Evolutionary conservation across 1,140 invertebrate genomes (phyloP), one percentile per base, ranked within the genome.

Genomic region (Drosophila kohkoa): DNA sequence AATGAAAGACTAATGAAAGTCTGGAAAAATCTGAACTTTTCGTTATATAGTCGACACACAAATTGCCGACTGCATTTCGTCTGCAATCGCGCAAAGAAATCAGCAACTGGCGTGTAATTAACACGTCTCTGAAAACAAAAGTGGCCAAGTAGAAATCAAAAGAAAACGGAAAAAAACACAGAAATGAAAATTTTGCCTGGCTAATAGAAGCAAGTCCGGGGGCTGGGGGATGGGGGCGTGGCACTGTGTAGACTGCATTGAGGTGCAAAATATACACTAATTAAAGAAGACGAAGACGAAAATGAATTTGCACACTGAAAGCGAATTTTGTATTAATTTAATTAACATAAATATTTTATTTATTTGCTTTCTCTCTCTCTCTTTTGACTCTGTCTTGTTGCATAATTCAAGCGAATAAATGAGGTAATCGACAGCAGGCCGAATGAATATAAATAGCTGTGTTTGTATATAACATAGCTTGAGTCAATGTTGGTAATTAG

Each of bases 261-360:
- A 75, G 58, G 66, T 63, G 72, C 72, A 69, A 75, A 75, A 70
- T 49, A 75, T 49, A 64, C 57, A 52, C 68, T 75, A 75, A 75
- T 71, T 75, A 72, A 75, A 75, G 52, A 46, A 71, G 38, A 46
- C 30, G 58, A 46, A 71, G 38, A 46, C 30, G 30, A 72, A 75
- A 71, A 58, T 63, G 54, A 64, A 71, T 70, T 75, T 45, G 70
- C 58, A 43, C 35, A 51, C 20, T 20, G 67, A 55, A 75, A 75
- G 59, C 30, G 65, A 72, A 75, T 64, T 64, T 69, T 64, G 45
- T 57, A 62, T 63, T 71, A 71, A 71, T 57, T 71, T 71, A 75
- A 75, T 71, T 70, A 62, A 57, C 67, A 62, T 75, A 75, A 71
- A 64, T 58, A 75, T 70, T 55, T 75, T 75, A 63, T 63, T 75